phyloP scores from a whole-genome alignment of 2,888 invertebrate genomes.

The Psylliodes chrysocephalus region DNA sequence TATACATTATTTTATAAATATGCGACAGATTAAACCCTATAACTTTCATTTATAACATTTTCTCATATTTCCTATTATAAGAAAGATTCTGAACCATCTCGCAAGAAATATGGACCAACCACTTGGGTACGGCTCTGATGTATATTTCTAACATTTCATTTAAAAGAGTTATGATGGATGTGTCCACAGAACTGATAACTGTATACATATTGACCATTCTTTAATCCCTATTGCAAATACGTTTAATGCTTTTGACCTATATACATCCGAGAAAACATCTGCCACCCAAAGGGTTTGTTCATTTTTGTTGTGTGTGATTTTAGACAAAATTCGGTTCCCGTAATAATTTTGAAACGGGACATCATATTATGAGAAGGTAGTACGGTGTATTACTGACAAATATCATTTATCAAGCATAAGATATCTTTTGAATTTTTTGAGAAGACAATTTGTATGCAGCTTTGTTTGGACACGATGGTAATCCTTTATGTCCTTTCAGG shows the following conservation, averaged over 20 bases:
- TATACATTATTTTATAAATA: too few relatives aligned
- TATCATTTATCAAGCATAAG: slow-evolving; percentile 38
- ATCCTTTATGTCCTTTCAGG: slow-evolving; percentile 1
- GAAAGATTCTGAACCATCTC: too few relatives aligned
- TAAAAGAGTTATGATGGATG: slow-evolving; percentile 61
- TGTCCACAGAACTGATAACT: slow-evolving; percentile 60
- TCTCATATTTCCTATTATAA: too few relatives aligned
- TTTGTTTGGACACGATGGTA: neutral
- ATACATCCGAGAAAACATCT: slow-evolving; percentile 51
- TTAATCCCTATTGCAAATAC: slow-evolving; percentile 59
- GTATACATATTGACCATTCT: slow-evolving; percentile 55
- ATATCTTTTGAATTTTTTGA: neutral
- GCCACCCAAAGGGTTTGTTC: slow-evolving; percentile 47
- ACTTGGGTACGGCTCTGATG: slow-evolving; percentile 48
- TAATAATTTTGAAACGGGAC: slow-evolving; percentile 42
- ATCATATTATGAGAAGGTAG: slow-evolving; percentile 31
- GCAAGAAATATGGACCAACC: too few relatives aligned
- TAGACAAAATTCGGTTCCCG: slow-evolving; percentile 44
- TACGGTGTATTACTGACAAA: slow-evolving; percentile 43
- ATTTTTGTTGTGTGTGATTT: slow-evolving; percentile 45
- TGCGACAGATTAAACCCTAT: too few relatives aligned
- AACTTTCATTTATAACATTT: too few relatives aligned
- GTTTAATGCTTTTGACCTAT: slow-evolving; percentile 57
- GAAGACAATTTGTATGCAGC: slow-evolving; percentile 18
- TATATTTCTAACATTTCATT: slow-evolving; percentile 54